Percentiles rank a stretch among this genome's conserved stretches.
Evolutionary conservation across 2,888 invertebrate genomes (phyloP).

Genomic region (Hirtodrosophila trivittata): DNA sequence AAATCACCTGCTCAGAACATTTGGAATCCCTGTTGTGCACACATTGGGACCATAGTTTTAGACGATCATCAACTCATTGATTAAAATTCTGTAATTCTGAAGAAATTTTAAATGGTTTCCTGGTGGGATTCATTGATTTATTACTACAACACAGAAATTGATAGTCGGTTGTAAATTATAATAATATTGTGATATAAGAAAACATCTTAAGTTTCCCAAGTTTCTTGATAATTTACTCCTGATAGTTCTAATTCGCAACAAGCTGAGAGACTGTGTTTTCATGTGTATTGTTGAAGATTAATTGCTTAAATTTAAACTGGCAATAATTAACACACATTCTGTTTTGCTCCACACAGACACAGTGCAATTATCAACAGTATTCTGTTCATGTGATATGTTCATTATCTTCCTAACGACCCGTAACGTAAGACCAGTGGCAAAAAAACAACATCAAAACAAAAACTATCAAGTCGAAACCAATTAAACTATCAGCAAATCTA

Average conservation of each 20-base stretch:
- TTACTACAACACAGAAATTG: too few species aligned
- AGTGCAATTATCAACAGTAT: constrained; percentile 62
- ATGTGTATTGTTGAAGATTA: too few species aligned
- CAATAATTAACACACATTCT: constrained; percentile 21
- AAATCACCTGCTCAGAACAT: constrained; percentile 5
- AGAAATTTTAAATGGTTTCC: constrained; percentile 19
- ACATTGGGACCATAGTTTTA: constrained; percentile 8
- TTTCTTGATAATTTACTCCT: too few species aligned
- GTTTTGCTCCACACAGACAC: constrained; percentile 1
- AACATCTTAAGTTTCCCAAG: too few species aligned
- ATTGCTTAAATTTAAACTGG: too few species aligned
- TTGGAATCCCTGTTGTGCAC: constrained; percentile 15
- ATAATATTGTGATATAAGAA: too few species aligned
- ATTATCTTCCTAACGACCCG: constrained; percentile 52
- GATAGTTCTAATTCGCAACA: too few species aligned
- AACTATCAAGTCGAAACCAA: constrained; percentile 61
- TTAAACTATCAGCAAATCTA: constrained; percentile 74
- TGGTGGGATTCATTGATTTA: constrained; percentile 21
- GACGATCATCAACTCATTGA: constrained; percentile 15
- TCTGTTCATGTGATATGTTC: constrained; percentile 61
- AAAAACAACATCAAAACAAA: constrained; percentile 14
- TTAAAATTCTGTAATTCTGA: constrained; percentile 22
- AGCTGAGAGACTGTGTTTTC: too few species aligned
- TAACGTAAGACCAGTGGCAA: constrained; percentile 65
- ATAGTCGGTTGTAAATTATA: too few species aligned